Base-by-base conservation (phyloP, 2,888 invertebrate genomes). In the Stomorhina lunata region DNA sequence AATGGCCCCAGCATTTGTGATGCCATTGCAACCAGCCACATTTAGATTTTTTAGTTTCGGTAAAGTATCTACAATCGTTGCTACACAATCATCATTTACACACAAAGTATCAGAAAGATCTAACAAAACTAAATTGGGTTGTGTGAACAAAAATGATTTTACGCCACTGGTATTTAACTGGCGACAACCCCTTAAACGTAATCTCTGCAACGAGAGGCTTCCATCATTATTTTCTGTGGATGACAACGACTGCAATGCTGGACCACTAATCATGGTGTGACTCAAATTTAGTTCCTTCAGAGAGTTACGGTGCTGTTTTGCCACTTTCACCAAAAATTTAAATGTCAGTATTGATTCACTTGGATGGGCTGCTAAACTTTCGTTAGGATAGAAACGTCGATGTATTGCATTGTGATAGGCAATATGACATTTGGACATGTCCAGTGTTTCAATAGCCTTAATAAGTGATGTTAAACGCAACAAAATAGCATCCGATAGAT, bases 281-380 rank as follows among this genome's bases (percentile, higher is more conserved):
- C 95, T 94, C 82, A 96, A 93, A 85, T 94, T 92, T 25, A 96
- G 89, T 7, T 92, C 92, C 84, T 93, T 94, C 17, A 96, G 90
- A 37, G 91, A 90, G 43, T 89, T 87, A 4, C 93, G 92, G 87
- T 93, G 93, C 1, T 90, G 89, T 65, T 90, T 90, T 57, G 95
- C 91, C 84, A 93, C 93, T 81, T 92, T 92, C 57, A 94, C 87
- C 32, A 95, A 91, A 86, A 94, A 94, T 84, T 93, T 92, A 87
- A 95, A 96, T 40, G 95, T 95, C 27, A 96, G 89, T 2, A 95
- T 94, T 86, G 94, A 94, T 86, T 95, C 94, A 55, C 94, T 95
- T 78, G 94, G 93, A 86, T 91, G 87, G 20, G 87, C 87, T 57
- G 88, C 87, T 15, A 77, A 50, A 22, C 68, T 72, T 17, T 84